Percentiles rank a stretch among this genome's conserved stretches.
Evolutionary conservation across 2,888 invertebrate species (phyloP).

Genomic region (Gastrophysa polygoni): DNA sequence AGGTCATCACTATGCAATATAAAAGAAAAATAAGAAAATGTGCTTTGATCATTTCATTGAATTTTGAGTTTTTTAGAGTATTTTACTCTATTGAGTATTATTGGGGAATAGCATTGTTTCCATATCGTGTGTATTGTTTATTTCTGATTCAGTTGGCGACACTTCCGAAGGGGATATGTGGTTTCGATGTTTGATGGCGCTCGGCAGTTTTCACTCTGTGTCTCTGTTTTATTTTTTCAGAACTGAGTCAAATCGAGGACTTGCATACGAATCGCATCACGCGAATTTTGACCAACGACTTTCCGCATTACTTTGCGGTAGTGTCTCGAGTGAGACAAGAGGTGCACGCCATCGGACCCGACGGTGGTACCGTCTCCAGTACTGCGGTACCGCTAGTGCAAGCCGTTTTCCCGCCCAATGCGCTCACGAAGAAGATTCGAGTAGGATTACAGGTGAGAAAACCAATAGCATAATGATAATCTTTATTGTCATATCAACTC

Average conservation of each 20-base stretch:
- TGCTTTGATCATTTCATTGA: not conserved
- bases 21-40: too few relatives aligned
- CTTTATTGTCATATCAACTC: too few relatives aligned
- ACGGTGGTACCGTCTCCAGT: conserved; percentile 96
- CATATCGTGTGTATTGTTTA: too few relatives aligned
- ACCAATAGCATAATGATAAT: too few relatives aligned
- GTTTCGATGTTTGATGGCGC: too few relatives aligned
- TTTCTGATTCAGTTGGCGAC: too few relatives aligned
- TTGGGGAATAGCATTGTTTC: too few relatives aligned
- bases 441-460: conserved; percentile 85
- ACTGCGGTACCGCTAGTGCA: conserved; percentile 89
- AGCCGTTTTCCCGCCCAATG: conserved; percentile 89
- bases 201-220: too few relatives aligned
- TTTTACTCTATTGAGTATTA: too few relatives aligned
- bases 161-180: too few relatives aligned
- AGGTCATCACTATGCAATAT: too few relatives aligned
- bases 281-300: conserved; percentile 93
- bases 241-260: conserved; percentile 79
- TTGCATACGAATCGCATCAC: conserved; percentile 89
- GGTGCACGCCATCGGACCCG: conserved; percentile 95
- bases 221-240: conserved; percentile 60
- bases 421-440: conserved; percentile 98
- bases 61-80: conserved; percentile 39
- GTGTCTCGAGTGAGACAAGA: conserved; percentile 95
- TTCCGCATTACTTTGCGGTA: conserved; percentile 98